These are phyloP conservation scores for Perca schrenkii DNA, from an alignment of 2,113 vertebrate species.

Conservation along the genomic window DNA sequence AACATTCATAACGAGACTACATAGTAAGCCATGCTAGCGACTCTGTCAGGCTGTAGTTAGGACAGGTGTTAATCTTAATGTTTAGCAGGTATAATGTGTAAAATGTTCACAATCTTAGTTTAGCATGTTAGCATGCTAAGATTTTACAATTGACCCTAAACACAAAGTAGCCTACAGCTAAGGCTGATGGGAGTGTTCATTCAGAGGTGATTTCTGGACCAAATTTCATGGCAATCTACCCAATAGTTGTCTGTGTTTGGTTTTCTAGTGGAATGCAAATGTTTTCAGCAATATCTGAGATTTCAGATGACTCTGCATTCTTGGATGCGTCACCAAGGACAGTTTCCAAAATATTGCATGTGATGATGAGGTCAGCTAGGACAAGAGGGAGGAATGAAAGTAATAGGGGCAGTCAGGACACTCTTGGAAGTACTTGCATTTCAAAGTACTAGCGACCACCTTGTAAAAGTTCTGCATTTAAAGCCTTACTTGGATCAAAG, in stretches of 20 bases:
- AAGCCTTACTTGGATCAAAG: too few relatives aligned
- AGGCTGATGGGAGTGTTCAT: too few relatives aligned
- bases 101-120: too few relatives aligned
- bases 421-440: slow-evolving; percentile 7
- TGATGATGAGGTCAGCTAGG: neutral
- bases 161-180: too few relatives aligned
- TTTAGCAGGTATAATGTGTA: too few relatives aligned
- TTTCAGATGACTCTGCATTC: neutral
- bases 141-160: too few relatives aligned
- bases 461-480: neutral
- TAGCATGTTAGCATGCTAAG: too few relatives aligned
- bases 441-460: neutral
- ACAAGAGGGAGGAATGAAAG: neutral
- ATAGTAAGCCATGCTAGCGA: neutral
- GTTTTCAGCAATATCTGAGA: neutral
- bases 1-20: neutral
- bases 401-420: neutral
- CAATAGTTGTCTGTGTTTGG: neutral
- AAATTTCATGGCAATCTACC: too few relatives aligned
- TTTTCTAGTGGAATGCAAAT: neutral
- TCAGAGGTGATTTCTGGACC: too few relatives aligned
- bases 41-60: neutral
- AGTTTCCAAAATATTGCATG: neutral
- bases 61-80: neutral
- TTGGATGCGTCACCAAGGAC: neutral